Conservation (phyloP, 1,140 invertebrate species). For the Yoshiicerus persimilis region DNA sequence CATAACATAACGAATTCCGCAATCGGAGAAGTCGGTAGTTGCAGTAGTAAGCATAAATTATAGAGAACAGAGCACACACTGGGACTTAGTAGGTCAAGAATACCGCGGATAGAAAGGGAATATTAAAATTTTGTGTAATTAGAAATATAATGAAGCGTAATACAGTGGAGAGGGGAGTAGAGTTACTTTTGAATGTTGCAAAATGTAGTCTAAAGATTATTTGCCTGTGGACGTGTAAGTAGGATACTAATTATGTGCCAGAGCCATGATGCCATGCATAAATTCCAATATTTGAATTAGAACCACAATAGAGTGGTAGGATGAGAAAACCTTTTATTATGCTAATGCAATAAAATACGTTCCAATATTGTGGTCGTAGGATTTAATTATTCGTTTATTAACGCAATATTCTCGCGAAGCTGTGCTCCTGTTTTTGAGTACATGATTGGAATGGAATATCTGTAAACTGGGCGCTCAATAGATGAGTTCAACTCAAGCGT, state of each 20-base stretch:
- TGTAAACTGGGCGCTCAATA: not conserved
- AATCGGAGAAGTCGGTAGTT: too few relatives aligned
- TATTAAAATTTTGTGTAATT: not conserved
- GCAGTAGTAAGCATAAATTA: too few relatives aligned
- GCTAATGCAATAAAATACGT: slow-evolving; percentile 33
- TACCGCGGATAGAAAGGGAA: too few relatives aligned
- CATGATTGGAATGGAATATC: slow-evolving; percentile 19
- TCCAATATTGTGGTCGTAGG: slow-evolving; percentile 17
- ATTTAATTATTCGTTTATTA: slow-evolving; percentile 40
- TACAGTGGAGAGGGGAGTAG: not conserved
- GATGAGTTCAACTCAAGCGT: not conserved
- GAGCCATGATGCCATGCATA: not conserved
- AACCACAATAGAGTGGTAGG: not conserved
- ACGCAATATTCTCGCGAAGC: slow-evolving; percentile 19
- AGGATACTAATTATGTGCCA: not conserved
- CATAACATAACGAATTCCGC: too few relatives aligned
- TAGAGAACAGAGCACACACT: too few relatives aligned
- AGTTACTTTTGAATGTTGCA: not conserved
- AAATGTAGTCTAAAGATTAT: not conserved
- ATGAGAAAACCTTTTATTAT: slow-evolving; percentile 34
- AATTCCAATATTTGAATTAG: slow-evolving; percentile 24
- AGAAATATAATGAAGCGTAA: not conserved
- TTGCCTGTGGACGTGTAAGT: not conserved
- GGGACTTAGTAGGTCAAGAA: too few relatives aligned
- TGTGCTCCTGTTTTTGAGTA: not conserved